A percentile compares a stretch with the other conserved stretches of the same genome.
phyloP scores from a whole-genome alignment of 1,140 invertebrate species.

The Olivierus martensii region DNA sequence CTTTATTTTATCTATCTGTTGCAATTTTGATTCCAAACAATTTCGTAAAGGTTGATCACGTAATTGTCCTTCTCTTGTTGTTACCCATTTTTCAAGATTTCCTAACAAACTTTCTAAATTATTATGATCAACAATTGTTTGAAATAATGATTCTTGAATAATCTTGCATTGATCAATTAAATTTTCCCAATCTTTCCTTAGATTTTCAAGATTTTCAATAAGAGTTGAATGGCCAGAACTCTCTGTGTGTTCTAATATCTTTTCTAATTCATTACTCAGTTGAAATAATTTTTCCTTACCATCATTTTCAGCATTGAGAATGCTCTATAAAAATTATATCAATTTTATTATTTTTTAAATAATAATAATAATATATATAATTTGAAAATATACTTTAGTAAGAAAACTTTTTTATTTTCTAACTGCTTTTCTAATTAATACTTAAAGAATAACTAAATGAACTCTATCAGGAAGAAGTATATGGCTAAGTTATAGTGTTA shows the following conservation, averaged over 20 bases:
- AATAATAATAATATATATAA: too few species aligned
- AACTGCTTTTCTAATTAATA: too few species aligned
- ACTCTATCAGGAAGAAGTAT: too few species aligned
- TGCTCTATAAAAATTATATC: constrained; percentile 2
- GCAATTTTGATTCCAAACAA: constrained; percentile 61
- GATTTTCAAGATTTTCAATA: constrained; percentile 54
- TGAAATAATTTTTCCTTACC: constrained; percentile 54
- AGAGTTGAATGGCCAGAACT: constrained; percentile 57
- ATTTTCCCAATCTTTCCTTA: constrained; percentile 54
- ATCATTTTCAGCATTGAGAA: constrained; percentile 38
- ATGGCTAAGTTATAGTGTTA: too few species aligned
- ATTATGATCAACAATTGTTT: constrained; percentile 53
- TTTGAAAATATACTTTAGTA: too few species aligned
- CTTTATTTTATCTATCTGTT: constrained; percentile 63
- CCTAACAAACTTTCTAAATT: constrained; percentile 64
- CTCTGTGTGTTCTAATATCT: constrained; percentile 61
- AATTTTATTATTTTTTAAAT: neutral
- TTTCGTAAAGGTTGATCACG: constrained; percentile 82
- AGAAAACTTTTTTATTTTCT: too few species aligned
- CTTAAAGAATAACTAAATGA: too few species aligned
- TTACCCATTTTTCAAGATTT: constrained; percentile 63
- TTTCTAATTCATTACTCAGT: constrained; percentile 52
- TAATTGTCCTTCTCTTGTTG: constrained; percentile 62
- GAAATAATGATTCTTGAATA: constrained; percentile 44
- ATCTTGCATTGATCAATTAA: constrained; percentile 55